Evolutionary conservation across 2,113 vertebrate genomes (phyloP), one percentile per base, ranked within the genome.

Genomic region (Cochlearius cochlearius): DNA sequence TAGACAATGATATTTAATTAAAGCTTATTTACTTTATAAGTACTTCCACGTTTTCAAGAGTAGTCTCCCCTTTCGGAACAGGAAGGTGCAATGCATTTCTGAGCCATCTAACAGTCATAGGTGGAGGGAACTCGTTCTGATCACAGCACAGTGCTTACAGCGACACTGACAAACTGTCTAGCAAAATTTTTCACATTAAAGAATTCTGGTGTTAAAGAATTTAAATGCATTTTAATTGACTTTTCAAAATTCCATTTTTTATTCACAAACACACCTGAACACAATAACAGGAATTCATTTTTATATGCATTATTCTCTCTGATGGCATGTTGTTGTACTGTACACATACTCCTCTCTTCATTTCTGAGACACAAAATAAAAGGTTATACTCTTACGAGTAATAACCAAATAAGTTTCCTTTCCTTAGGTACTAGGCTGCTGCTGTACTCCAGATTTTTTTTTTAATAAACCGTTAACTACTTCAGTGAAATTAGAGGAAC

Each of bases 1-100:
- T 96, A 96, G 97, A 98, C 97, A 98, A 98, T 98, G 97, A 96
- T 98, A 98, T 98, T 98, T 98, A 98, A 98, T 98, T 98, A 98
- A 98, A 98, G 95, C 95, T 97, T 98, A 98, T 98, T 98, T 98
- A 98, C 95, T 98, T 97, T 97, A 82, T 96, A 98, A 98, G 97
- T 96, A 97, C 94, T 97, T 98, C 92, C 95, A 85, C 22, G 23
- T 94, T 97, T 96, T 94, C 76, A 87, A 34, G 39, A 92, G 90
- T 85, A 93, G 93, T 94, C 85, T 95, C 29, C 92, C 96, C n/a
- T 69, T 97, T 80, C 63, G 86, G 84, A 97, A 81, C 32, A 87
- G 78, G 76, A 95, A 93, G 86, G 86, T 95, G 86, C 82, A 96
- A 78, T 80, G 74, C 41, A 29, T 97, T 97, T 79, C 69, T 73